phyloP scores from a whole-genome alignment of 2,888 invertebrate genomes.

The Masnerella sp. region DNA sequence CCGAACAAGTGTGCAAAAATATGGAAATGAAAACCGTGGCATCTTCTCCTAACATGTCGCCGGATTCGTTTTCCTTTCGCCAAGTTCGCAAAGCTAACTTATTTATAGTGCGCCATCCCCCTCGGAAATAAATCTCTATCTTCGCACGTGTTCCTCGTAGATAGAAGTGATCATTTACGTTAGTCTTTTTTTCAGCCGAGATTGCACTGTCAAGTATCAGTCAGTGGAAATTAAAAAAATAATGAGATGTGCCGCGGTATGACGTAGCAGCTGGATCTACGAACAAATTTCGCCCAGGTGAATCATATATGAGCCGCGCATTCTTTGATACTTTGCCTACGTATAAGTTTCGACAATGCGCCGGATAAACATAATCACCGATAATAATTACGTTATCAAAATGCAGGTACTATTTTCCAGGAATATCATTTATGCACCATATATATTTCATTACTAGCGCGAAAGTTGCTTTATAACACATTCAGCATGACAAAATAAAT shows the following conservation, averaged over 20 bases:
- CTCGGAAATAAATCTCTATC: constrained; percentile 49
- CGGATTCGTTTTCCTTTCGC: constrained; percentile 50
- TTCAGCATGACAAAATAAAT: too few species aligned
- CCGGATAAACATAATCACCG: too few species aligned
- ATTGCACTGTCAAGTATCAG: constrained; percentile 39
- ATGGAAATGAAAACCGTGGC: constrained; percentile 58
- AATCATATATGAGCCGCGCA: too few species aligned
- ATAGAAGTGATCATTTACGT: constrained; percentile 34
- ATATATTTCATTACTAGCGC: too few species aligned
- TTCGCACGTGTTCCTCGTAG: constrained; percentile 29
- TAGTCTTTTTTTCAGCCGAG: constrained; percentile 15
- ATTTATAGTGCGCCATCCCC: constrained; percentile 48
- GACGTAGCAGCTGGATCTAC: constrained; percentile 8
- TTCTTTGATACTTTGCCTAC: too few species aligned
- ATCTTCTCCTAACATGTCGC: constrained; percentile 45
- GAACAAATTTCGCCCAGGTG: constrained; percentile 1
- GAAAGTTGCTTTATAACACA: too few species aligned
- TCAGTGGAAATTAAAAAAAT: constrained; percentile 26
- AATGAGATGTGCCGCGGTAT: constrained; percentile 9
- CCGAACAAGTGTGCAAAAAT: constrained; percentile 52
- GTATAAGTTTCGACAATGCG: neutral
- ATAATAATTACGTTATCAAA: too few species aligned
- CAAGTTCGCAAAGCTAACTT: constrained; percentile 48
- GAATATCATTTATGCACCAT: too few species aligned
- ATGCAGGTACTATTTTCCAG: too few species aligned